Base-by-base conservation (phyloP, 2,797 vertebrate species). In the Pteropus rufus region DNA sequence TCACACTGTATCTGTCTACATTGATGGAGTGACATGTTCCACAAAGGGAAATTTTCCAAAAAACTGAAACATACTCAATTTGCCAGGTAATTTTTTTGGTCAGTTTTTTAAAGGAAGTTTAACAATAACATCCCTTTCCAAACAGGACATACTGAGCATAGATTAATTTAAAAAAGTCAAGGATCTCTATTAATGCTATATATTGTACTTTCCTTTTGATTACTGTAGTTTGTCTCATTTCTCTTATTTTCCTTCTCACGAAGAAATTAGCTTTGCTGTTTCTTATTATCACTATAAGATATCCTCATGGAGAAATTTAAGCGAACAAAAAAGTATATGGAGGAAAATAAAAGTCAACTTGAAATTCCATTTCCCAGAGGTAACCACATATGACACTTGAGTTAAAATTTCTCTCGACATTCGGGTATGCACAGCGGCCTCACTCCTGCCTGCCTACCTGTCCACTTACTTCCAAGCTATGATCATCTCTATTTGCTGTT, bases 341-440 rank as follows among this genome's bases (percentile, higher is more conserved):
- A 91, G 52, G 56, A 84, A 83, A 94, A 76, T 56, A 70, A 92
- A 89, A 85, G 52, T 73, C 44, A 65, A 60, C 34, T 91, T 91
- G 86, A 85, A 85, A 58, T 89, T 65, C n/a, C 4, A 5, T 65
- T 87, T 76, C 16, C 31, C n/a, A 84, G 70, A 73, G 70, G 69
- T 64, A 60, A 64, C 72, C 15, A 31, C 39, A 15, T 9, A 29
- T 46, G 76, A 56, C 29, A n/a, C 70, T n/a, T 54, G 44, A 7
- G 24, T 91, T 88, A 58, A 70, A 54, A 56, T 88, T 46, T 14
- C 65, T 44, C 24, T 4, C 24, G 15, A 60, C 1, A 7, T 18
- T 12, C 65, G 46, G 56, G 3, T 21, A 0, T 12, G 10, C 36
- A 8, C 31, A 41, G 16, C 39, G 60, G 2, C 46, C n/a, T 91